These are phyloP conservation scores for Phoenoteleia sp. DNA, from an alignment of 2,888 invertebrate genomes.

Conservation along the genomic window DNA sequence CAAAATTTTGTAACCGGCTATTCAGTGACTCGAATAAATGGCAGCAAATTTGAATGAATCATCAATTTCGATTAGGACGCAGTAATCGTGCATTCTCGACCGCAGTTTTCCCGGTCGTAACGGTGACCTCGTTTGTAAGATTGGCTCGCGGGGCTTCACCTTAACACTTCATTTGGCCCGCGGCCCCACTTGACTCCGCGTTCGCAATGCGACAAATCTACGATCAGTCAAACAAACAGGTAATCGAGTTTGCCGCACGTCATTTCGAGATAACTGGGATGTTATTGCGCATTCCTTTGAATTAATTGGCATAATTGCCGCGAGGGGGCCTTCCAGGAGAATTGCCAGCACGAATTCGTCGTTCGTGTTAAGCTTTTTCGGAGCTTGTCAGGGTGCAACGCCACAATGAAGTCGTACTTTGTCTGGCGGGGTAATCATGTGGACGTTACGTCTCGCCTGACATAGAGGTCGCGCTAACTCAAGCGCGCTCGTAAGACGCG, in stretches of 20 bases:
- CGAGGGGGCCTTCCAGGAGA: not conserved
- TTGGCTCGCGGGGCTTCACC: slow-evolving; percentile 35
- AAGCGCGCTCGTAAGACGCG: slow-evolving; percentile 35
- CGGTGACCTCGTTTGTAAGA: slow-evolving; percentile 31
- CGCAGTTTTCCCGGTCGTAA: not conserved
- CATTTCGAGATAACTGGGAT: slow-evolving; percentile 45
- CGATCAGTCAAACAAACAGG: slow-evolving; percentile 38
- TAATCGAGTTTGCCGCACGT: slow-evolving; percentile 41
- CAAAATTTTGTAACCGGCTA: no score
- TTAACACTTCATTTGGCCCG: slow-evolving; percentile 43
- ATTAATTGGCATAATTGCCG: slow-evolving; percentile 35
- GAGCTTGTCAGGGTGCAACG: not conserved
- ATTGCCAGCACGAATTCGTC: not conserved
- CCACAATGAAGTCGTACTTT: slow-evolving; percentile 21
- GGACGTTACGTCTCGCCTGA: slow-evolving; percentile 36
- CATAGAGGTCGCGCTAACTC: slow-evolving; percentile 19
- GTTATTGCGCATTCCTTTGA: slow-evolving; percentile 49
- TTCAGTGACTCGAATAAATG: not conserved
- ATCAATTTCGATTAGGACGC: not conserved
- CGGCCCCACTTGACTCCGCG: slow-evolving; percentile 30
- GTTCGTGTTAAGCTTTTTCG: not conserved
- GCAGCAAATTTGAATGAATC: slow-evolving; percentile 15
- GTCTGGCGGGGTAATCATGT: slow-evolving; percentile 24
- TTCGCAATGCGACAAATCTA: slow-evolving; percentile 47
- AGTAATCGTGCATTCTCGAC: not conserved